Evolutionary conservation across 2,888 invertebrate genomes (phyloP).

Genomic region (Cordilura impudica): DNA sequence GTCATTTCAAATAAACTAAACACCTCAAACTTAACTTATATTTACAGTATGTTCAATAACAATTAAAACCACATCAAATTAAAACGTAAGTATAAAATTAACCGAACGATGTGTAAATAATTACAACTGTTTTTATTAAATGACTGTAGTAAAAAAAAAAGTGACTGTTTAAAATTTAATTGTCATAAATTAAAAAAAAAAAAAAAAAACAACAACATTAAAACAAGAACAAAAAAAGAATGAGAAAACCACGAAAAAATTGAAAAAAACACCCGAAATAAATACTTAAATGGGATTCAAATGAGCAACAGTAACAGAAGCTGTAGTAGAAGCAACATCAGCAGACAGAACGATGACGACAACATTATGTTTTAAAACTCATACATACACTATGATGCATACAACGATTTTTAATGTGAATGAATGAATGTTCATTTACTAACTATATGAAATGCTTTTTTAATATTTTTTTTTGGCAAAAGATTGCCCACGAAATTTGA

Average conservation of each 20-base stretch:
- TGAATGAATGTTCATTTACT: constrained; percentile 9
- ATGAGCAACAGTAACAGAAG: constrained; percentile 55
- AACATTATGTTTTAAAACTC: constrained; percentile 26
- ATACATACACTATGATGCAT: constrained; percentile 31
- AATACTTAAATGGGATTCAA: constrained; percentile 60
- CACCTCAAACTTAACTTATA: too few relatives aligned
- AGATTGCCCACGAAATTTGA: too few relatives aligned
- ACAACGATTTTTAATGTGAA: constrained; percentile 52
- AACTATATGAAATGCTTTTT: constrained; percentile 31
- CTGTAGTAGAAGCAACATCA: constrained; percentile 38
- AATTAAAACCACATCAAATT: too few relatives aligned
- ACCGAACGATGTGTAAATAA: too few relatives aligned
- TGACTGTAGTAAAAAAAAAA: too few relatives aligned
- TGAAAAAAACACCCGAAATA: constrained; percentile 67
- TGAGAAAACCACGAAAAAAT: constrained; percentile 57
- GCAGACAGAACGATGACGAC: constrained; percentile 28
- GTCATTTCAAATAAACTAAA: too few relatives aligned
- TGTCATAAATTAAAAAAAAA: constrained; percentile 64
- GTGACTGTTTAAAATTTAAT: constrained; percentile 66
- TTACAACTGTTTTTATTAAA: too few relatives aligned
- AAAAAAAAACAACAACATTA: constrained; percentile 21
- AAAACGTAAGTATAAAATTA: too few relatives aligned
- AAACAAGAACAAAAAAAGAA: constrained; percentile 19
- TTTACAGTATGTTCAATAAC: too few relatives aligned
- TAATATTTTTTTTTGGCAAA: constrained; percentile 25